phyloP scores from a whole-genome alignment of 1,140 invertebrate species.

The Drosophila jambulina region DNA sequence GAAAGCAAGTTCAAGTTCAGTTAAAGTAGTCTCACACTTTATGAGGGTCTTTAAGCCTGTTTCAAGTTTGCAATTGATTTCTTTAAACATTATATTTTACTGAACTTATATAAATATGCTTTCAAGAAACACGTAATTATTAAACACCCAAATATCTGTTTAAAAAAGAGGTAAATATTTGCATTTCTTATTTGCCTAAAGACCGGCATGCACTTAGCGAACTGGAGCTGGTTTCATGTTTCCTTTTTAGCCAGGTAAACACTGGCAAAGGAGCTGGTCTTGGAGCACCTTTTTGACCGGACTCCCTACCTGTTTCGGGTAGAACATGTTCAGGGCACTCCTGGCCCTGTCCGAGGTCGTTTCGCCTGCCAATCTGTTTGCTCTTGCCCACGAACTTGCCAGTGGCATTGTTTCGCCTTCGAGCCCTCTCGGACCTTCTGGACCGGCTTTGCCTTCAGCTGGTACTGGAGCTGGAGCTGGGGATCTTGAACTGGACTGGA shows the following conservation, averaged over 20 bases:
- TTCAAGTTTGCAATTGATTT: not conserved
- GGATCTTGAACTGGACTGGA: conserved; percentile 28
- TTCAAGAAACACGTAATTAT: not conserved
- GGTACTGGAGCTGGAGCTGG: conserved; percentile 16
- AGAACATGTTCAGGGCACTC: conserved; percentile 21
- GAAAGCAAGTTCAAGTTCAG: conserved; percentile 20
- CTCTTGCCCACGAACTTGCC: conserved; percentile 53
- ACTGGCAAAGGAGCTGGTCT: not conserved
- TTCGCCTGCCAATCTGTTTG: conserved; percentile 78
- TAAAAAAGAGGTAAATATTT: not conserved
- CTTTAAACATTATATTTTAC: too few relatives aligned
- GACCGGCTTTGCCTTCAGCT: conserved; percentile 25
- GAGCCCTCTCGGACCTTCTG: conserved; percentile 12
- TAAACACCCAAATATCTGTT: not conserved
- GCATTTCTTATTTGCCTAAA: not conserved
- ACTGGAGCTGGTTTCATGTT: conserved; percentile 9
- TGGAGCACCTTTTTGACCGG: conserved; percentile 3
- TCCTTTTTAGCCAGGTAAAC: conserved; percentile 9
- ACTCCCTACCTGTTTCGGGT: conserved; percentile 59
- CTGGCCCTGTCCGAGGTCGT: conserved; percentile 53
- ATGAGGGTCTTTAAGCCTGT: too few relatives aligned
- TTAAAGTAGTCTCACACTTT: not conserved
- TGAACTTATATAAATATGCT: not conserved
- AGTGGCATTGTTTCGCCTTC: conserved; percentile 34
- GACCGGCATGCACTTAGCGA: conserved; percentile 40